Evolutionary conservation across 1,140 invertebrate species (phyloP).

Genomic region (Dreissena rostriformis): DNA sequence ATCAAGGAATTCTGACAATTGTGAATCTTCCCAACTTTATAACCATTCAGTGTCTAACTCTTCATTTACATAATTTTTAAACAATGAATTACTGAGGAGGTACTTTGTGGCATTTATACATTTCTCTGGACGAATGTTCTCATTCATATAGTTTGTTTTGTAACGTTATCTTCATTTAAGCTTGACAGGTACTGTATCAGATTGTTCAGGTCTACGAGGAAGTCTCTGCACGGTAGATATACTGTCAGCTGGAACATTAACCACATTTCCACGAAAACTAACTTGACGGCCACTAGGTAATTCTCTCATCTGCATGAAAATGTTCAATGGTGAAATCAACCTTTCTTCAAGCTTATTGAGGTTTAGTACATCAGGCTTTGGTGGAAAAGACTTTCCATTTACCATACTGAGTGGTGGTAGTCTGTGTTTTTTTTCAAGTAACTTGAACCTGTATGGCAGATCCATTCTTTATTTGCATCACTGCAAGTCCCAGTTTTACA

Average conservation of each 20-base stretch:
- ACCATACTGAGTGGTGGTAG: slow-evolving; percentile 12
- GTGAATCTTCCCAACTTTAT: neutral
- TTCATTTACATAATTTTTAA: slow-evolving; percentile 14
- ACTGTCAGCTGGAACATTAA: slow-evolving; percentile 57
- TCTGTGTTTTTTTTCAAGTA: slow-evolving; percentile 32
- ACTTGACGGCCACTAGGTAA: slow-evolving; percentile 34
- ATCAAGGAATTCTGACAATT: neutral
- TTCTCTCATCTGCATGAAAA: slow-evolving; percentile 58
- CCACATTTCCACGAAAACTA: slow-evolving; percentile 55
- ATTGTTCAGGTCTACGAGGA: neutral
- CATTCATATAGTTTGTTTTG: slow-evolving; percentile 39
- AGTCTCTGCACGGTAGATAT: slow-evolving; percentile 43
- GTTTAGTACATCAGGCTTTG: slow-evolving; percentile 28
- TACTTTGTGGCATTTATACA: slow-evolving; percentile 43
- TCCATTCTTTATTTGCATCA: slow-evolving; percentile 1
- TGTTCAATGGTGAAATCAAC: slow-evolving; percentile 42
- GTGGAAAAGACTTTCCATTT: slow-evolving; percentile 27
- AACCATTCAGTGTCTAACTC: slow-evolving; percentile 33
- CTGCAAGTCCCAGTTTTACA: neutral
- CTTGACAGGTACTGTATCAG: slow-evolving; percentile 23
- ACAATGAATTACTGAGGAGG: slow-evolving; percentile 45
- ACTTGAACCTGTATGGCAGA: slow-evolving; percentile 49
- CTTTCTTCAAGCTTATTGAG: slow-evolving; percentile 51
- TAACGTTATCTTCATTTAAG: slow-evolving; percentile 37
- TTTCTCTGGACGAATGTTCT: slow-evolving; percentile 55